Base-by-base conservation (phyloP, 2,797 vertebrate species). In the Buceros bicornis region DNA sequence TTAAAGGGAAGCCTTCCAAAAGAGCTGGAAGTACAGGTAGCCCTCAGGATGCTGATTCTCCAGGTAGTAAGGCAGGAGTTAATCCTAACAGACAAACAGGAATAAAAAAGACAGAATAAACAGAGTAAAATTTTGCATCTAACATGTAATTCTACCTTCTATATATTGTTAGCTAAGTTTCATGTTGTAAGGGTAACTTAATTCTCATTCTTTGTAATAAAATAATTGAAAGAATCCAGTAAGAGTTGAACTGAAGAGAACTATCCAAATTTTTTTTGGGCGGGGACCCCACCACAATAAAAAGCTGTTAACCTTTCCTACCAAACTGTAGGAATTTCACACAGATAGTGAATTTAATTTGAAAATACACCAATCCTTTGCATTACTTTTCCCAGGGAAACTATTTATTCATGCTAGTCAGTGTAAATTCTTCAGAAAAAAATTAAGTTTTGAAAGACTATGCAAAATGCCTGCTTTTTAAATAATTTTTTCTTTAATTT, bases 281-380 rank as follows among this genome's bases (percentile, higher is more conserved):
- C 5, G 3, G 1, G 0, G 1, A 6, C 35, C 4, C 5, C 47
- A 16, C 35, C 42, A 16, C 9, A 21, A n/a, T 8, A 35, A 66
- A 70, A 53, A n/a, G 3, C 3, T 26, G 2, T 48, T 11, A 71
- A 64, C 2, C 1, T 67, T 57, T 86, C 19, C 21, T 51, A n/a
- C 5, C 16, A 26, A 88, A 42, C 3, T 51, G 65, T 16, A 28
- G 37, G 43, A 57, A 28, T 10, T 42, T 66, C 31, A 42, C 48
- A 66, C 2, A 16, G 19, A 18, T 8, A 60, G 16, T 13, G 45
- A 71, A 53, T 71, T 54, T 71, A 33, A 7, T 66, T 66, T 28
- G 20, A 56, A 77, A 77, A 58, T 29, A 40, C 8, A 58, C 2
- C 13, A 37, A 6, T 50, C 8, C 19, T 60, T 78, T 47, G 26